A percentile compares a stretch with the other conserved stretches of the same genome.
phyloP scores from a whole-genome alignment of 2,888 invertebrate genomes.

The Zeuzera pyrina region DNA sequence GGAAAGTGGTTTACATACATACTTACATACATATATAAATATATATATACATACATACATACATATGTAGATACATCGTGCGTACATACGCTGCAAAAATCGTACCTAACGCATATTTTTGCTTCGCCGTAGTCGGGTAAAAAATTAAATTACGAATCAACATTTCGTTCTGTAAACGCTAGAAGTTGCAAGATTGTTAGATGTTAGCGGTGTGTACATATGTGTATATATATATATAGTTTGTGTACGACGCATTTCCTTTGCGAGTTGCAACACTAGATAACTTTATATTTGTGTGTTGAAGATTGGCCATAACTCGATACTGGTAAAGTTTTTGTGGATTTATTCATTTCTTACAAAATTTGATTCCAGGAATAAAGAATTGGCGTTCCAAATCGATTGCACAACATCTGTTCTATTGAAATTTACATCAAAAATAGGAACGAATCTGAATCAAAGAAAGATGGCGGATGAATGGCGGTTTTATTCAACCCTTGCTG shows the following conservation, averaged over 20 bases:
- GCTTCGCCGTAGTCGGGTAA: too few relatives aligned
- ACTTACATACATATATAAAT: too few relatives aligned
- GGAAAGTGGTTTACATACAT: too few relatives aligned
- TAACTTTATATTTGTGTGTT: slow-evolving; percentile 19
- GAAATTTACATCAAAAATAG: slow-evolving; percentile 34
- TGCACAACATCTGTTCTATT: slow-evolving; percentile 42
- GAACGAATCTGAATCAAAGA: slow-evolving; percentile 45
- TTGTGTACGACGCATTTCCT: slow-evolving; percentile 40
- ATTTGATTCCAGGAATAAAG: not conserved
- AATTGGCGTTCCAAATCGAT: slow-evolving; percentile 18
- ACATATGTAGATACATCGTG: too few relatives aligned
- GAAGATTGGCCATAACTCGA: slow-evolving; percentile 27
- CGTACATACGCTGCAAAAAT: too few relatives aligned
- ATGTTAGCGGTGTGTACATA: too few relatives aligned
- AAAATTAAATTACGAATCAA: too few relatives aligned
- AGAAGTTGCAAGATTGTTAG: too few relatives aligned
- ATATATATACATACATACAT: too few relatives aligned
- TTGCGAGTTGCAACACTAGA: slow-evolving; percentile 36
- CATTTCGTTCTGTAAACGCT: too few relatives aligned
- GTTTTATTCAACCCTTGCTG: slow-evolving; percentile 55
- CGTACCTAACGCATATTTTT: too few relatives aligned
- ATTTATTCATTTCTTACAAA: not conserved
- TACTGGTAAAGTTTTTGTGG: slow-evolving; percentile 9
- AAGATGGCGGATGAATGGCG: slow-evolving; percentile 48
- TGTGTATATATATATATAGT: too few relatives aligned